Base-by-base conservation (phyloP, 2,888 invertebrate genomes). In the Cataglyphis cursor region DNA sequence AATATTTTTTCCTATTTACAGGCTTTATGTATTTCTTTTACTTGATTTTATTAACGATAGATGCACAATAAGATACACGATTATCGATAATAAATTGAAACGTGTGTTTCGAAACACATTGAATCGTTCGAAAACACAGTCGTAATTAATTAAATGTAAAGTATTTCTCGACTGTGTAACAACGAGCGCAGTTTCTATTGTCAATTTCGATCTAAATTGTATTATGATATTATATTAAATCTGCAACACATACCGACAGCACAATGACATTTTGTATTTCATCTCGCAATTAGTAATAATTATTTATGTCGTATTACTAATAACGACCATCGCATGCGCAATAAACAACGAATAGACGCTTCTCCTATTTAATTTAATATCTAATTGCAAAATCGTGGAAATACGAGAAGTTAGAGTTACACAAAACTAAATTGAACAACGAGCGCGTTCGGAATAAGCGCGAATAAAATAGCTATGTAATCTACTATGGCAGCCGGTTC, bases 301-400 rank as follows among this genome's bases (percentile, higher is more conserved):
- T 68, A 78, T 68, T 78, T 68, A 41, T 15, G 48, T 54, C 57
- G n/a, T 28, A 57, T 59, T 44, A 68, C 78, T 76, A 76, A 68
- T 76, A 66, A 68, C 31, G 57, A 57, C 41, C 57, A 78, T 31
- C 78, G 31, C 21, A n/a, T 24, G 68, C 76, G 51, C 41, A 65
- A 76, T 65, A 65, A 76, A 31, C 28, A 54, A 38, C 78, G 31
- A 68, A 44, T 44, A 21, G 31, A 59, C 44, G 41, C 62, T 83
- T 62, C 76, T 76, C 74, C 75, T 72, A 76, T 82, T 82, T 82
- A 64, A 76, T 82, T 82, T 82, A 64, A 74, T 73, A 84, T 84
- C 84, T 86, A 86, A 86, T 86, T 86, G 86, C 84, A 86, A 86
- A 84, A 84, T 84, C 72, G 73, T 81, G 81, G 85, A 86, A 83